Evolutionary conservation across 2,888 invertebrate species (phyloP).

Genomic region (Drosophila acutilabella): DNA sequence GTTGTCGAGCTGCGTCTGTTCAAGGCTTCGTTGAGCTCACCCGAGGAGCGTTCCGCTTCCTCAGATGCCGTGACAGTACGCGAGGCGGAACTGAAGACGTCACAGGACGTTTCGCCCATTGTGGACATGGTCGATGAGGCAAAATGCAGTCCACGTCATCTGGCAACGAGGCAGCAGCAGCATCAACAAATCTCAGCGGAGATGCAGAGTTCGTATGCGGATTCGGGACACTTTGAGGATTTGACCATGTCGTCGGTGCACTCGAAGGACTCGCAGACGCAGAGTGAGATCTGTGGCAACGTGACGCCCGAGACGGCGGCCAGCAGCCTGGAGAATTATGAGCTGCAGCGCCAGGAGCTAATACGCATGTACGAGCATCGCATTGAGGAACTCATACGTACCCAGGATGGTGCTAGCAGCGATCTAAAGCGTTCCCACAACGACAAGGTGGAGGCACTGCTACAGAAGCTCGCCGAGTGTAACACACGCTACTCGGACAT

Average conservation of each 20-base stretch:
- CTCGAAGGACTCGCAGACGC: slow-evolving; percentile 89
- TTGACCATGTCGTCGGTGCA: slow-evolving; percentile 91
- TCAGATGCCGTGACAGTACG: slow-evolving; percentile 91
- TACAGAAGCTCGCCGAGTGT: slow-evolving; percentile 90
- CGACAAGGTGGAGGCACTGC: slow-evolving; percentile 90
- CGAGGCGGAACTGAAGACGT: slow-evolving; percentile 88
- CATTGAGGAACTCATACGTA: slow-evolving; percentile 90
- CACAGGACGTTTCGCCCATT: slow-evolving; percentile 86
- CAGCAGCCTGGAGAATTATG: slow-evolving; percentile 85
- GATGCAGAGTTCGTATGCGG: slow-evolving; percentile 92
- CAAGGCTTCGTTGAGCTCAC: slow-evolving; percentile 92
- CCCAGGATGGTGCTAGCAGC: slow-evolving; percentile 88
- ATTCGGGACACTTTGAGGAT: slow-evolving; percentile 95
- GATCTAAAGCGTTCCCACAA: slow-evolving; percentile 92
- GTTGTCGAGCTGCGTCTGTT: slow-evolving; percentile 92
- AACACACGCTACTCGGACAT: slow-evolving; percentile 92
- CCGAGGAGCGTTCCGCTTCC: slow-evolving; percentile 92
- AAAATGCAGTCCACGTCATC: slow-evolving; percentile 84
- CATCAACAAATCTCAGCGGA: slow-evolving; percentile 85
- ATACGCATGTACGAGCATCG: slow-evolving; percentile 91
- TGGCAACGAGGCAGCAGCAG: slow-evolving; percentile 55
- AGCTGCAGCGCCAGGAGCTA: slow-evolving; percentile 89
- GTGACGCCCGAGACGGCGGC: slow-evolving; percentile 57
- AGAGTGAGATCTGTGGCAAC: slow-evolving; percentile 85
- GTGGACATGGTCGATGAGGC: slow-evolving; percentile 86